Conservation (phyloP, 2,797 vertebrate species). For the Alca torda region DNA sequence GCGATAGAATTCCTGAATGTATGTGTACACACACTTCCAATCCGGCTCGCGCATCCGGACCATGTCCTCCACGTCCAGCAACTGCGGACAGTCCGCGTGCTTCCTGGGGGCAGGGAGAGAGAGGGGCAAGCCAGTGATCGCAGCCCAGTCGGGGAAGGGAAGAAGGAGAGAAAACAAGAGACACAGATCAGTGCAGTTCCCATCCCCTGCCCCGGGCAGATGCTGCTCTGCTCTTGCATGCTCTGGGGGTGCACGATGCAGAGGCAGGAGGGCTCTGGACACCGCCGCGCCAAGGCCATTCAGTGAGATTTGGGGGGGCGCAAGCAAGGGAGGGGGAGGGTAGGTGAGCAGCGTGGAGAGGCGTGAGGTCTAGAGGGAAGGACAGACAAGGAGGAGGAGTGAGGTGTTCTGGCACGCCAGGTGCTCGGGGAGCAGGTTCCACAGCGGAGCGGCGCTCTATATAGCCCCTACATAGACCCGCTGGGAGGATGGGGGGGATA, state of each 20-base stretch:
- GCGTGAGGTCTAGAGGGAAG: constrained; percentile 58
- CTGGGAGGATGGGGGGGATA: not conserved
- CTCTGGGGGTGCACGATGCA: constrained; percentile 67
- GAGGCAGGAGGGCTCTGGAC: constrained; percentile 31
- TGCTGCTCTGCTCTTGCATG: constrained; percentile 84
- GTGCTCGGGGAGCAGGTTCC: constrained; percentile 67
- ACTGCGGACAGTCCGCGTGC: constrained; percentile 96
- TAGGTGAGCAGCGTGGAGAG: constrained; percentile 63
- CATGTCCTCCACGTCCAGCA: constrained; percentile 99
- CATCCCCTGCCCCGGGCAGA: constrained; percentile 80
- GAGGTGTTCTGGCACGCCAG: constrained; percentile 62
- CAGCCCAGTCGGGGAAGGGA: constrained; percentile 64
- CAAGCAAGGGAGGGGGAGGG: constrained; percentile 45
- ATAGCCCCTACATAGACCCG: constrained; percentile 68
- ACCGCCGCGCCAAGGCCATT: constrained; percentile 58
- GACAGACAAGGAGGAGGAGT: constrained; percentile 57
- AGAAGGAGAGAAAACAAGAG: constrained; percentile 73
- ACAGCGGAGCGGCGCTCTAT: constrained; percentile 69
- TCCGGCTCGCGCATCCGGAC: constrained; percentile 98
- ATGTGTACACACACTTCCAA: constrained; percentile 99
- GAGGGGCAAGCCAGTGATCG: constrained; percentile 72
- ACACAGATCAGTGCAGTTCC: constrained; percentile 83
- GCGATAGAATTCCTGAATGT: constrained; percentile 99
- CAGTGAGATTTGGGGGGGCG: constrained; percentile 47
- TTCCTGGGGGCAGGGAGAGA: constrained; percentile 85